Base-by-base conservation (phyloP, 2,888 invertebrate species). In the Caenorhabditis sp. region DNA sequence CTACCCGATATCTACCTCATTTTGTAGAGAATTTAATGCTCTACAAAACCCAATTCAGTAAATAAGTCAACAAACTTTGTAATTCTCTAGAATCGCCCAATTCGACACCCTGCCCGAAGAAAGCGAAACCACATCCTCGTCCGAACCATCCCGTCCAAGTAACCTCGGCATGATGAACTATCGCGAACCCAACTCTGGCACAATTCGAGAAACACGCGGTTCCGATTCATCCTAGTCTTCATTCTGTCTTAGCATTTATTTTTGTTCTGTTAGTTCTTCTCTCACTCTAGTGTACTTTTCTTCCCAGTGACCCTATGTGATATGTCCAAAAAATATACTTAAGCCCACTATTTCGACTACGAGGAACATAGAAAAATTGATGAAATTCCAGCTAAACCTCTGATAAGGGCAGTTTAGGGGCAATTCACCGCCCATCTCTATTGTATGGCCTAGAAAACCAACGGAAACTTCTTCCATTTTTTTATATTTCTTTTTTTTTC, bases 181-280 rank as follows among this genome's bases (percentile, higher is more conserved):
- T 62, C 71, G 83, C 3, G 78, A 80, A 58, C 81, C 83, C 8
- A 65, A 65, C 21, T 75, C 81, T 14, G 79, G 77, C 36, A 72
- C 81, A 10, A 69, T 84, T 19, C 72, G 83, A 10, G 79, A 82
- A 64, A 84, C 83, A 1, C 70, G 83, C 21, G 83, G 81, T 8
- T 80, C 80, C 0, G 78, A 78, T 51, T 77, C 77, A 12, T 76
- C 76, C 10, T 78, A 69, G 12, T 43, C 17, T 17, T 14, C 43
- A 17, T 19, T 51, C 23, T 36, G 36, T 36, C 12, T 36, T 36
- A 36, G 36, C 12, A 36, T 36, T n/a, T n/a, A n/a, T 31, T 55
- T 4, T 19, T 49, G 17, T 49, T 49, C 6, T 49, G 4, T 4
- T 49, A n/a, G 49, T n/a, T 49, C 19, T 49, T 19, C 49, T 19